Base-by-base conservation (phyloP, 2,797 vertebrate species). In the Euthynnus affinis region DNA sequence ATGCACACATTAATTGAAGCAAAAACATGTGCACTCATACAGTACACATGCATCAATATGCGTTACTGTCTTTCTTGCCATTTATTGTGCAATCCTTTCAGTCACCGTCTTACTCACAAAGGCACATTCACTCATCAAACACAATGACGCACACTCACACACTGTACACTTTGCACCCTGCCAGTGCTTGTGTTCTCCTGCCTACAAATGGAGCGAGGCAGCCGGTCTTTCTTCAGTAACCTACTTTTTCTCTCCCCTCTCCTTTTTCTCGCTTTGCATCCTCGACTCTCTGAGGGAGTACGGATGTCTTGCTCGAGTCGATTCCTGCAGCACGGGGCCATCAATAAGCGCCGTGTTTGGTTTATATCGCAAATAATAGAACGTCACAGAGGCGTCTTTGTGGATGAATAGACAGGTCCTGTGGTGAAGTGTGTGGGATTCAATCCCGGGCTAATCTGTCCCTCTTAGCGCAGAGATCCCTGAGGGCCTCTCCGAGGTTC, bases 161-260 rank as follows among this genome's bases (percentile, higher is more conserved):
- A 76, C 63, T 53, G 71, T 74, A 84, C 84, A 79, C 71, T 78
- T 56, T 79, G 78, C 71, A 48, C 73, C 68, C 73, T 64, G 81
- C 73, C 83, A 74, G 78, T 59, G 78, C 52, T 87, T 73, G 82
- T 81, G 60, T 74, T 87, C 74, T 63, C 62, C 57, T 81, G 80
- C 81, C 84, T 75, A 85, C 78, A 87, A 91, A 89, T 82, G 69
- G 74, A 88, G 82, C 44, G 27, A 87, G 65, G 84, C 88, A 82
- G 88, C 51, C 52, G 70, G 77, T 84, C 83, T 80, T 84, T 89
- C 81, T 89, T 89, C 71, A 23, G 32, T 90, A 92, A 93, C 92
- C 92, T 93, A 92, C 87, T 93, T 93, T 18, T 51, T 69, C 74
- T 56, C 59, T 32, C 56, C 63, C 71, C 9, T 71, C 80, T 59